Evolutionary conservation across 92 coral and sea anemone species (phyloP).

Genomic region (Porites evermanni): DNA sequence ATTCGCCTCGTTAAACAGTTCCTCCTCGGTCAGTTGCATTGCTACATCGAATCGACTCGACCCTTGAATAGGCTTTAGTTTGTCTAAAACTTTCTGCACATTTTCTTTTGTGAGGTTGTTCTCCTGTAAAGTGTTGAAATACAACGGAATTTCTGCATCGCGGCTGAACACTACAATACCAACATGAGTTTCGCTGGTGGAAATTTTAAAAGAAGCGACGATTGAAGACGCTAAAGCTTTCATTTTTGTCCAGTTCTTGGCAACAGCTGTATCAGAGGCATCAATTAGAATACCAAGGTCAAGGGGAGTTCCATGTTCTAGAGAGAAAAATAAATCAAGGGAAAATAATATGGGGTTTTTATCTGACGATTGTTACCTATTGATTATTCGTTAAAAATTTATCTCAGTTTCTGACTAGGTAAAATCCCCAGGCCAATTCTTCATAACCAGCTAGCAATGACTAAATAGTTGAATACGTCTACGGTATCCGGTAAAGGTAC

Average conservation of each 20-base stretch:
- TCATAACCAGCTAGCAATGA: too few relatives aligned
- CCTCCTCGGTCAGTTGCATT: constrained; percentile 52
- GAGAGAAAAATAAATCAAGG: not conserved
- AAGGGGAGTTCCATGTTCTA: constrained; percentile 49
- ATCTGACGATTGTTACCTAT: too few relatives aligned
- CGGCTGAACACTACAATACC: constrained; percentile 54
- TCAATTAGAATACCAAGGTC: constrained; percentile 67
- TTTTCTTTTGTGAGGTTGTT: constrained; percentile 32
- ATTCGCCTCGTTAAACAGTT: constrained; percentile 54
- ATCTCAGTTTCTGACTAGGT: too few relatives aligned
- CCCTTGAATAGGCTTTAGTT: constrained; percentile 28
- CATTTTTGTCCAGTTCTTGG: constrained; percentile 27
- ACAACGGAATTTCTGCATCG: constrained; percentile 38
- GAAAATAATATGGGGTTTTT: not conserved
- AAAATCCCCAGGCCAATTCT: too few relatives aligned
- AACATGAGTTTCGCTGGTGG: constrained; percentile 54
- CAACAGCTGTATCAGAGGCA: constrained; percentile 18
- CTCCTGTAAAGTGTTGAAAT: constrained; percentile 52
- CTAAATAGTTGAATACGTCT: too few relatives aligned
- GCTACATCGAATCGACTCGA: constrained; percentile 61
- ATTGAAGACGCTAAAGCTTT: constrained; percentile 42
- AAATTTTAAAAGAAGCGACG: constrained; percentile 53
- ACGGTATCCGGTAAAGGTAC: too few relatives aligned
- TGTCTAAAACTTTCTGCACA: constrained; percentile 38
- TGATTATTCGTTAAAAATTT: not conserved